These are phyloP conservation scores for Ammospiza nelsoni DNA, from an alignment of 2,113 vertebrate species.

Conservation along the genomic window DNA sequence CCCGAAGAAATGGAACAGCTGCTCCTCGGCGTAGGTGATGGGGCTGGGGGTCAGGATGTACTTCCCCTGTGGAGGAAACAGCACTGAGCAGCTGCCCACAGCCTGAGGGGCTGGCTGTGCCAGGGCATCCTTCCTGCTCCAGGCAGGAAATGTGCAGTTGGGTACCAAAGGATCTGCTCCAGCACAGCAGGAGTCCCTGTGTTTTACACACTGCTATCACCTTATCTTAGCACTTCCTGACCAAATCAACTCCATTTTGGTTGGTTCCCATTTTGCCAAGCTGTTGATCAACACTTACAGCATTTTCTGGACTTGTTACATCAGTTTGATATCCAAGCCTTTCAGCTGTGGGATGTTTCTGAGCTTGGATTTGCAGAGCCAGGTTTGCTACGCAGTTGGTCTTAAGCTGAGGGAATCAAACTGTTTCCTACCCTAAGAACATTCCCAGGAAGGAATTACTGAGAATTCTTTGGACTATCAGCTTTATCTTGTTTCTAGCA, in stretches of 20 bases:
- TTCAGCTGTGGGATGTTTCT: neutral
- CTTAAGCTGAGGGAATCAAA: neutral
- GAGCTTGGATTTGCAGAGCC: neutral
- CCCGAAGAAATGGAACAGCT: constrained; percentile 95
- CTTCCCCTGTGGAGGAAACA: constrained; percentile 80
- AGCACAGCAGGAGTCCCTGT: neutral
- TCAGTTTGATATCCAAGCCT: rapidly evolving
- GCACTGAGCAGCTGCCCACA: neutral
- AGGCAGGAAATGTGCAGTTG: rapidly evolving
- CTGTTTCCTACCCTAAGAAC: neutral
- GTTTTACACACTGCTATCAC: rapidly evolving
- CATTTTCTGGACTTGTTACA: neutral
- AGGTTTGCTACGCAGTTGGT: neutral
- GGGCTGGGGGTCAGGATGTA: constrained; percentile 92
- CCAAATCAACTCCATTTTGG: neutral
- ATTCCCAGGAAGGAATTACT: neutral
- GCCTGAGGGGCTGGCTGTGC: neutral
- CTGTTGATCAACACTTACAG: neutral
- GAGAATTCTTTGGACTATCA: neutral
- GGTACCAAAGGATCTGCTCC: neutral
- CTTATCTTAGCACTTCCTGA: neutral
- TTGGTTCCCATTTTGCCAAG: neutral
- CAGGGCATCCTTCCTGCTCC: neutral
- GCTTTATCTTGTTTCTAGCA: neutral
- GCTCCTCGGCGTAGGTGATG: constrained; percentile 94